Base-by-base conservation (phyloP, 2,888 invertebrate species). In the Brenthis ino region DNA sequence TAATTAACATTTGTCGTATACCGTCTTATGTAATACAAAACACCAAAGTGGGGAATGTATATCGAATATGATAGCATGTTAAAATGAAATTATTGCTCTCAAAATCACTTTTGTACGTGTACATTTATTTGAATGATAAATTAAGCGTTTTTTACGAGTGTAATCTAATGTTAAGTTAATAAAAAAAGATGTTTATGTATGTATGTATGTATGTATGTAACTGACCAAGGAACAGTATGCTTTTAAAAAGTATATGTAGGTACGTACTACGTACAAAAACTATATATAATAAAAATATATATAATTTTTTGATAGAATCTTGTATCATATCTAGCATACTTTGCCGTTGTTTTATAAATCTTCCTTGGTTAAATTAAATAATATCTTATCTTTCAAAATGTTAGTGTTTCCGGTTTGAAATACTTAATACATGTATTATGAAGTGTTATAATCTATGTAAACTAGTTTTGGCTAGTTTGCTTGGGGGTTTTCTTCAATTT, bases 1-100 rank as follows among this genome's bases (percentile, higher is more conserved):
- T 89, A 90, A 86, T 80, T 73, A 77, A 75, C 80, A 82, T 79
- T 82, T 79, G 82, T 77, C 79, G 82, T 80, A 79, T 76, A 77
- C 74, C 80, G 73, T 78, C 76, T 88, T 85, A 83, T 80, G 80
- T 85, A 87, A 88, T 51, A 66, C 71, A 69, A 66, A 57, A 65
- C 55, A 53, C 65, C 56, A 33, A 66, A 64, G 68, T 56, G 64
- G 60, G 65, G 69, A 64, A 65, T 72, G 55, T 54, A 63, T 64
- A 20, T 69, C 33, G 51, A 51, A 58, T 60, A 64, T 64, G 64
- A 58, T 57, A 65, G 58, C 48, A 57, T 55, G 54, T 68, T 61
- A 33, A 71, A 68, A 56, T 54, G 65, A 51, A 65, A 61, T 33
- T 57, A 68, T 70, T 20, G 37, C 57, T 33, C 51, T 43, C 37